These are phyloP conservation scores for Diorhabda elongata DNA, from an alignment of 1,140 invertebrate species.

Conservation along the genomic window DNA sequence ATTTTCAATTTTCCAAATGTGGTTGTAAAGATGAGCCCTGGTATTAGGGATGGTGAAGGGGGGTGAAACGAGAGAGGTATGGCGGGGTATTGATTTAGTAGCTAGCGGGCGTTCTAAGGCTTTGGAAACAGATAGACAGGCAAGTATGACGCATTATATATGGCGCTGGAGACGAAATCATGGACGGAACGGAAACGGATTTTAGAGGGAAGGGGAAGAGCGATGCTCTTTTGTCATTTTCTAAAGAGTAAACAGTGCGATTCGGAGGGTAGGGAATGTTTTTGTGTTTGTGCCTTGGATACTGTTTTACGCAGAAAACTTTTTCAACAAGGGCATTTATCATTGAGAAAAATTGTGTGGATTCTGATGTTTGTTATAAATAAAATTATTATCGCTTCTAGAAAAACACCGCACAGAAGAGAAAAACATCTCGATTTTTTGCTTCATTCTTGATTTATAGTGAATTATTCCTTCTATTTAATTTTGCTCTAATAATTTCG, in stretches of 20 bases:
- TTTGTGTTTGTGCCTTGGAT: constrained; percentile 15
- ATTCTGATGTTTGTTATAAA: too few relatives aligned
- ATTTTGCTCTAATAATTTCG: too few relatives aligned
- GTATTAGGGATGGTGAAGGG: constrained; percentile 26
- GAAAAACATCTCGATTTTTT: too few relatives aligned
- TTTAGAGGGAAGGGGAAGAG: constrained; percentile 14
- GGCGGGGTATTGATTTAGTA: constrained; percentile 47
- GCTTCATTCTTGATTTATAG: too few relatives aligned
- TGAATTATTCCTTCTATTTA: too few relatives aligned
- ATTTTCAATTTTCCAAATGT: constrained; percentile 31
- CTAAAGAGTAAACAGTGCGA: constrained; percentile 1
- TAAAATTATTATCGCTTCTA: too few relatives aligned
- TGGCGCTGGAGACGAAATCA: constrained; percentile 46
- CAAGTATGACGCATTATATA: constrained; percentile 48
- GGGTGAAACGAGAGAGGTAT: constrained; percentile 25
- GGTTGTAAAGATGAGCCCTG: constrained; percentile 38
- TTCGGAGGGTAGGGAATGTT: constrained; percentile 6
- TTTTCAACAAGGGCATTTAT: neutral
- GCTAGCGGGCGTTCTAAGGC: constrained; percentile 44
- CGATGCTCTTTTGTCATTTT: neutral
- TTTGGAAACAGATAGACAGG: constrained; percentile 46
- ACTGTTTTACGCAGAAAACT: constrained; percentile 20
- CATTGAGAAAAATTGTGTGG: too few relatives aligned
- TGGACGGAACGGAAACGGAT: constrained; percentile 21
- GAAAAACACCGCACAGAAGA: too few relatives aligned